phyloP scores from a whole-genome alignment of 2,888 invertebrate genomes.

The Cybosia mesomella region DNA sequence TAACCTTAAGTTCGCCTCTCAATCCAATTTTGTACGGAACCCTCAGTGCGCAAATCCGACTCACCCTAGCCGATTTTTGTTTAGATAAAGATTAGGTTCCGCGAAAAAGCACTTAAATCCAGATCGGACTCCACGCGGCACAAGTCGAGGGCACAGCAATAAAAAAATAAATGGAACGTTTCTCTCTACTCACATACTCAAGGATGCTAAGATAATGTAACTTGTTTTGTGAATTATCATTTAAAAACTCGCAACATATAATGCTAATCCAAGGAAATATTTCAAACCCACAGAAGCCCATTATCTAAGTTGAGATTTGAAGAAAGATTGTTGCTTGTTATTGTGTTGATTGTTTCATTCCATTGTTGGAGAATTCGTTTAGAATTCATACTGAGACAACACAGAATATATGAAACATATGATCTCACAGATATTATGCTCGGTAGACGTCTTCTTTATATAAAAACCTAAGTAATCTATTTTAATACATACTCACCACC shows the following conservation, averaged over 20 bases:
- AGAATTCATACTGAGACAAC: slow-evolving; percentile 45
- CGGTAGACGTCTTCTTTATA: not conserved
- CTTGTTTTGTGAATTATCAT: slow-evolving; percentile 30
- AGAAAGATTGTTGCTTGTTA: slow-evolving; percentile 56
- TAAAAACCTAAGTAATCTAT: not conserved
- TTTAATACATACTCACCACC: too few relatives aligned
- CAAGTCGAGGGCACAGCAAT: too few relatives aligned
- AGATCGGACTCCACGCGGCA: too few relatives aligned
- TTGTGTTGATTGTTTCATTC: slow-evolving; percentile 40
- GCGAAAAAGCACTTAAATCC: too few relatives aligned
- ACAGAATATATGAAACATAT: not conserved
- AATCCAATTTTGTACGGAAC: too few relatives aligned
- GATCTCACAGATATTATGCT: not conserved
- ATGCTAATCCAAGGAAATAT: slow-evolving; percentile 45
- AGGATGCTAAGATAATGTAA: not conserved
- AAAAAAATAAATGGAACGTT: not conserved
- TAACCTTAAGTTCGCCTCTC: too few relatives aligned
- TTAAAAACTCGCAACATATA: slow-evolving; percentile 31
- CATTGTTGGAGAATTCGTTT: slow-evolving; percentile 59
- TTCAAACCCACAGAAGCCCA: slow-evolving; percentile 42
- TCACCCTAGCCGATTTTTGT: too few relatives aligned
- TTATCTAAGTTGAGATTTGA: slow-evolving; percentile 53
- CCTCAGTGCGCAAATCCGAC: too few relatives aligned
- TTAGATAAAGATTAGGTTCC: too few relatives aligned
- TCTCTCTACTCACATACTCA: not conserved